Percentiles rank a stretch among this genome's conserved stretches.
These are phyloP conservation scores for Pagetopsis macropterus DNA, from an alignment of 2,797 vertebrate species.

Conservation along the genomic window DNA sequence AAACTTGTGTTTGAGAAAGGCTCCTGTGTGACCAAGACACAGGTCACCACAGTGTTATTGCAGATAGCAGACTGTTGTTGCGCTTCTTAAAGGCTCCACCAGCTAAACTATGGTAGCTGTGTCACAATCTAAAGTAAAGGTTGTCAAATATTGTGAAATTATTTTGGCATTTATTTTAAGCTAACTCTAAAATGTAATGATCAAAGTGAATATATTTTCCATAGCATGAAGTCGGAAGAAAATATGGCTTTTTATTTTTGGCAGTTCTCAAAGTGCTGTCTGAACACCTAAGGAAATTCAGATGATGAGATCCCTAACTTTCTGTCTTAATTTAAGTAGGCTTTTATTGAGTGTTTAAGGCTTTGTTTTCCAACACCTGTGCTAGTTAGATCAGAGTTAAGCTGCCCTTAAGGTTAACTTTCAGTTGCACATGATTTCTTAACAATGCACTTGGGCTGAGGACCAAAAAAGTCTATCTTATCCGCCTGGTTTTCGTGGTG, in stretches of 20 bases:
- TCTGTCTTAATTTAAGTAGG: background rate
- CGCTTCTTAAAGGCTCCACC: background rate
- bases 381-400: background rate
- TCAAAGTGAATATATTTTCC: conserved; percentile 54
- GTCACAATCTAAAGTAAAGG: conserved; percentile 5
- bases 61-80: background rate
- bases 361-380: background rate
- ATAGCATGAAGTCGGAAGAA: conserved; percentile 30
- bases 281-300: background rate
- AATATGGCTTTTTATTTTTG: conserved; percentile 47
- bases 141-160: conserved; percentile 6
- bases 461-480: background rate
- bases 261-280: conserved; percentile 12
- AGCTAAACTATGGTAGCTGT: background rate
- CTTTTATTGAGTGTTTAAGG: background rate
- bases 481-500: background rate
- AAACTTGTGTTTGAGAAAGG: background rate
- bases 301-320: background rate
- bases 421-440: background rate
- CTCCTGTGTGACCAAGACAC: background rate
- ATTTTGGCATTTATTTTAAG: conserved; percentile 5
- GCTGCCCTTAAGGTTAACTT: background rate
- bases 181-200: conserved; percentile 17
- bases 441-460: background rate
- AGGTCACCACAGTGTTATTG: background rate